Evolutionary conservation across 2,797 vertebrate genomes (phyloP).

Genomic region (Ambastaia sidthimunki): DNA sequence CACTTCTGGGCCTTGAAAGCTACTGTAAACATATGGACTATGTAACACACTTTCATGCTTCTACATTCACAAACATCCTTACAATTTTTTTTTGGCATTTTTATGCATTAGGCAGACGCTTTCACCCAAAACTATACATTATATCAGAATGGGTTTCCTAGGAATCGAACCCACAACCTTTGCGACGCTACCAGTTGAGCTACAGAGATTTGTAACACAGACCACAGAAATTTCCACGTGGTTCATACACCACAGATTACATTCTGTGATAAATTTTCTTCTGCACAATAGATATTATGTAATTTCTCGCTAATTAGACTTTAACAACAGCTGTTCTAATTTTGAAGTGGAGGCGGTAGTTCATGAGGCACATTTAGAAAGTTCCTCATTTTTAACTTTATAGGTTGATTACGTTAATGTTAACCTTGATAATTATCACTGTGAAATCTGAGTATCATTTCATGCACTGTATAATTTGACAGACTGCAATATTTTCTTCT

Average conservation of each 20-base stretch:
- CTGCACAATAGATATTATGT: constrained; percentile 50
- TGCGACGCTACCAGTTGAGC: too few relatives aligned
- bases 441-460: constrained; percentile 57
- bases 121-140: too few relatives aligned
- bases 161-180: too few relatives aligned
- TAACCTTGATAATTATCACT: constrained; percentile 60
- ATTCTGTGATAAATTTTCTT: constrained; percentile 55
- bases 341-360: constrained; percentile 49
- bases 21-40: not conserved
- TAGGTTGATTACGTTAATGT: constrained; percentile 52
- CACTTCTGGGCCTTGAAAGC: not conserved
- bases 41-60: not conserved
- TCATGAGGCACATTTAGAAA: constrained; percentile 52
- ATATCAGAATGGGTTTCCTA: too few relatives aligned
- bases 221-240: not conserved
- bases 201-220: not conserved
- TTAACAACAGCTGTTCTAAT: constrained; percentile 51
- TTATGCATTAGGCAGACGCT: too few relatives aligned
- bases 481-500: constrained; percentile 51
- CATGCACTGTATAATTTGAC: constrained; percentile 49
- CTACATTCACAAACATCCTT: not conserved
- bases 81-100: too few relatives aligned
- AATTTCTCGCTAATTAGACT: constrained; percentile 60
- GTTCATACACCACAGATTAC: not conserved
- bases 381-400: constrained; percentile 44